Evolutionary conservation across 2,113 vertebrate species (phyloP).

Genomic region (Pelusios castaneus): DNA sequence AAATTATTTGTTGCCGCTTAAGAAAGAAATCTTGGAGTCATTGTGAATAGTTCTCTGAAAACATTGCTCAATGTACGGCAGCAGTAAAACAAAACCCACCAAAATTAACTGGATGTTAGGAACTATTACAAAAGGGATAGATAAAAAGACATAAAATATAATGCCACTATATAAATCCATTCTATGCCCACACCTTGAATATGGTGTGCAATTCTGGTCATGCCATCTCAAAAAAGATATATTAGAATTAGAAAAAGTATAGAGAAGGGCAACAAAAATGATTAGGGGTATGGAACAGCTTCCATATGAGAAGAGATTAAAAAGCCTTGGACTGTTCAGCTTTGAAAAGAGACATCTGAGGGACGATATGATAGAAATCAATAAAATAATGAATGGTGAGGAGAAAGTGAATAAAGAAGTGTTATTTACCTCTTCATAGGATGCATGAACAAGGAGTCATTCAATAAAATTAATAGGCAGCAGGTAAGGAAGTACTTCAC

Average conservation of each 20-base stretch:
- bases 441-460: background rate
- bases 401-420: background rate
- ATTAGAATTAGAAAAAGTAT: background rate
- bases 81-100: background rate
- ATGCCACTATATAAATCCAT: background rate
- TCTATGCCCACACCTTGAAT: background rate
- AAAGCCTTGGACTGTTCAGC: background rate
- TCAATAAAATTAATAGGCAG: background rate
- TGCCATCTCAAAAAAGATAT: background rate
- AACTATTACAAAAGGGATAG: background rate
- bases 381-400: background rate
- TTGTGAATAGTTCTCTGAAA: background rate
- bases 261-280: background rate
- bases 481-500: background rate
- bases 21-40: background rate
- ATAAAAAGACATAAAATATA: background rate
- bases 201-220: background rate
- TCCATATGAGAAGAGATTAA: background rate
- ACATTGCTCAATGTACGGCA: background rate
- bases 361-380: background rate
- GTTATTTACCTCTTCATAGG: background rate
- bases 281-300: background rate
- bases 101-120: background rate
- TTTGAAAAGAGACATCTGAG: background rate
- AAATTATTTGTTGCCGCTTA: background rate